Evolutionary conservation across 1,140 invertebrate genomes (phyloP).

Genomic region (Bicyclus anynana): DNA sequence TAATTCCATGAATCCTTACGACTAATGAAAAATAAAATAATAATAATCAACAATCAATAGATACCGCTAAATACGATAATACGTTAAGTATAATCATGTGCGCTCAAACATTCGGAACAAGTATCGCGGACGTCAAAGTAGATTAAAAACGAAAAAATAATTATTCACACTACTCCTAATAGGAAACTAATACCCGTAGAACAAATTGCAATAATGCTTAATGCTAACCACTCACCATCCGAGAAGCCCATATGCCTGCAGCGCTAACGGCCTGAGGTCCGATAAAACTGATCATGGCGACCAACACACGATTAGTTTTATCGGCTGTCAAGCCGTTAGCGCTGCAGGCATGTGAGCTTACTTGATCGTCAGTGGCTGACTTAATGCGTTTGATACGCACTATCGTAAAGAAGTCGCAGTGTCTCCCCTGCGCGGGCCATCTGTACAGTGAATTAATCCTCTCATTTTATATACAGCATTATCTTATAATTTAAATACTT

Average conservation of each 20-base stretch:
- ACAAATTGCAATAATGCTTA: slow-evolving; percentile 64
- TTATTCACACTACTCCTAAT: slow-evolving; percentile 68
- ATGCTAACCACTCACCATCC: too few species aligned
- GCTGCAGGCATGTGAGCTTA: too few species aligned
- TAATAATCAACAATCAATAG: slow-evolving; percentile 73
- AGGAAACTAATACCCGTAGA: slow-evolving; percentile 77
- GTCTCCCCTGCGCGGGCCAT: not conserved
- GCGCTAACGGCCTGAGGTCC: too few species aligned
- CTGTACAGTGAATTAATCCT: not conserved
- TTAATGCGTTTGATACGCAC: slow-evolving; percentile 8
- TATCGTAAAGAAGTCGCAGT: not conserved
- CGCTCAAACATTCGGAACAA: slow-evolving; percentile 58
- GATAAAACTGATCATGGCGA: too few species aligned
- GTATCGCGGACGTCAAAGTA: slow-evolving; percentile 45
- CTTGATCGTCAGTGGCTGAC: too few species aligned
- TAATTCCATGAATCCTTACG: slow-evolving; percentile 43
- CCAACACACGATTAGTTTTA: too few species aligned
- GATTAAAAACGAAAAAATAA: slow-evolving; percentile 58
- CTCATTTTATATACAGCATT: not conserved
- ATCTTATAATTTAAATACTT: not conserved
- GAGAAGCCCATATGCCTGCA: too few species aligned
- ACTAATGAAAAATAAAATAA: slow-evolving; percentile 71
- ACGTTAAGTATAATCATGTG: slow-evolving; percentile 47
- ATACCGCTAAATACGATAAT: slow-evolving; percentile 48
- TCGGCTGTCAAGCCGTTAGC: too few species aligned